Evolutionary conservation across 2,797 vertebrate genomes (phyloP).

Genomic region (Cottoperca gobio): DNA sequence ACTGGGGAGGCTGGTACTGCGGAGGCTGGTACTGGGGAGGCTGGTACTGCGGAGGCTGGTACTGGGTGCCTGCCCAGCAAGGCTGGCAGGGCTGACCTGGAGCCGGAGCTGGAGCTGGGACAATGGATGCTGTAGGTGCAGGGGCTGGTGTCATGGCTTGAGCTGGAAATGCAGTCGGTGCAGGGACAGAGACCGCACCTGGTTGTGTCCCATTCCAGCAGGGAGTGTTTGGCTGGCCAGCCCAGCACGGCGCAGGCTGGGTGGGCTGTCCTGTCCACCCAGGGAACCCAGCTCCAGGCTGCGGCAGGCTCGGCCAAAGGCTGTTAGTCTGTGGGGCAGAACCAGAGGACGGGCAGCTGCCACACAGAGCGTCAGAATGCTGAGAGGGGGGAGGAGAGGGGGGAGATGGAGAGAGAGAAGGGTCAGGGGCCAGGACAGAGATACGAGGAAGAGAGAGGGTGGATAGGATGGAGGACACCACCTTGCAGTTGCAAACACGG

Average conservation of each 20-base stretch:
- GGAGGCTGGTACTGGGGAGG: conserved; percentile 33
- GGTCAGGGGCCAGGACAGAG: conserved; percentile 56
- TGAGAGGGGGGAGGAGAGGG: conserved; percentile 54
- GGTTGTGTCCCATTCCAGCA: conserved; percentile 76
- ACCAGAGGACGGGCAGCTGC: conserved; percentile 78
- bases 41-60: conserved; percentile 34
- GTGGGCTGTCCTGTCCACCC: conserved; percentile 74
- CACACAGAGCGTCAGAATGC: conserved; percentile 77
- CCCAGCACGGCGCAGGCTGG: conserved; percentile 78
- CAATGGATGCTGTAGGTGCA: conserved; percentile 17
- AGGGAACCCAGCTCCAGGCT: conserved; percentile 56
- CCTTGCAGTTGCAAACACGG: conserved; percentile 70
- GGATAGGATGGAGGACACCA: conserved; percentile 78
- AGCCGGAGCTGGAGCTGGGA: conserved; percentile 20
- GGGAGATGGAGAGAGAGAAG: conserved; percentile 28
- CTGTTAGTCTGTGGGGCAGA: conserved; percentile 76
- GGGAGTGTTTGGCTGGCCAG: conserved; percentile 76
- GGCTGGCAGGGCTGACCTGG: conserved; percentile 54
- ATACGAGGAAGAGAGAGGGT: conserved; percentile 75
- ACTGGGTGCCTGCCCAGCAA: conserved; percentile 51
- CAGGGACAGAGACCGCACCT: conserved; percentile 30
- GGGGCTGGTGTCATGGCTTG: conserved; percentile 45
- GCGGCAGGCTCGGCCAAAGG: conserved; percentile 70
- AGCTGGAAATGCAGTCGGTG: conserved; percentile 35
- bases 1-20: conserved; percentile 58